These are phyloP conservation scores for Melanotaenia nigrans DNA, from an alignment of 2,797 vertebrate species.

Conservation along the genomic window DNA sequence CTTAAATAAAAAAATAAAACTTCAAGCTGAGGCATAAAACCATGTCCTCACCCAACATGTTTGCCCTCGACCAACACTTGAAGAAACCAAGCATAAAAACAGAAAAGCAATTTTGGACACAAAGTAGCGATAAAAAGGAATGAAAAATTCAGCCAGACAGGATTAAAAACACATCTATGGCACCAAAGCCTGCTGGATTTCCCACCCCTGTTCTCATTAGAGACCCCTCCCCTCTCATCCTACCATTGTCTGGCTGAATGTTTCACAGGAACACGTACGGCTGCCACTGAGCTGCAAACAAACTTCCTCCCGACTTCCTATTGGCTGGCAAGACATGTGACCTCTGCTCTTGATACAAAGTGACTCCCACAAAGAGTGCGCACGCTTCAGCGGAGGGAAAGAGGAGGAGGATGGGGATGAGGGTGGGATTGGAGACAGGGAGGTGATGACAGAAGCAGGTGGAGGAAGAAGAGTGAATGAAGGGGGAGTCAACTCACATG, in stretches of 20 bases:
- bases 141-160: constrained; percentile 79
- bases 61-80: background rate
- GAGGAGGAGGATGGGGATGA: constrained; percentile 1
- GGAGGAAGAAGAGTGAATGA: constrained; percentile 62
- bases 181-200: constrained; percentile 4
- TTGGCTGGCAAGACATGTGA: constrained; percentile 59
- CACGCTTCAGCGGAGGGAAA: constrained; percentile 45
- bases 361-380: constrained; percentile 57
- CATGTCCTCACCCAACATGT: constrained; percentile 2
- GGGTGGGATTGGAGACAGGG: constrained; percentile 26
- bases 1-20: background rate
- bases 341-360: constrained; percentile 64
- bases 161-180: background rate
- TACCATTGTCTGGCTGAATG: constrained; percentile 81
- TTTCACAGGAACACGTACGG: constrained; percentile 62
- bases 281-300: constrained; percentile 57
- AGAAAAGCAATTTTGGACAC: constrained; percentile 45
- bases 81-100: constrained; percentile 18
- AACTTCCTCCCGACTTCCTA: constrained; percentile 68
- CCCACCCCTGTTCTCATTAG: background rate
- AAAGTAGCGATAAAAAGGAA: constrained; percentile 42
- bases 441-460: constrained; percentile 66
- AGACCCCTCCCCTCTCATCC: constrained; percentile 39
- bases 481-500: constrained; percentile 86
- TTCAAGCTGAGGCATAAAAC: background rate